Percentiles rank a stretch among this genome's conserved stretches.
Conservation (phyloP, 2,797 vertebrate genomes). For the Protosalanx chinensis region DNA sequence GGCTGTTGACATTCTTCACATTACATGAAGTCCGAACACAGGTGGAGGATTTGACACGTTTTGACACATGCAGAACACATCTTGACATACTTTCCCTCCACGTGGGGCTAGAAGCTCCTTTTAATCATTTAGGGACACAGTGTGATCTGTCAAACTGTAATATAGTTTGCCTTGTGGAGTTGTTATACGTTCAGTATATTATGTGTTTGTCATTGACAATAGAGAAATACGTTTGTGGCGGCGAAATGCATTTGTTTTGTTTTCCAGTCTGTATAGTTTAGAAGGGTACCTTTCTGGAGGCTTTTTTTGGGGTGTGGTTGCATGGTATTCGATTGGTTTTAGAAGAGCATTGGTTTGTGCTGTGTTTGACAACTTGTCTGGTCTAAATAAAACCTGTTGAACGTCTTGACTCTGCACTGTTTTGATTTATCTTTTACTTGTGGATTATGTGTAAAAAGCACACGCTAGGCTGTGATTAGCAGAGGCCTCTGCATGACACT, state of each 20-base stretch:
- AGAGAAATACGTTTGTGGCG: not conserved
- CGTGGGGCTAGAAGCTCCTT: not conserved
- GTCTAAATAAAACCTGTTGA: constrained; percentile 19
- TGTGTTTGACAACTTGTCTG: not conserved
- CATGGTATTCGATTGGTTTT: not conserved
- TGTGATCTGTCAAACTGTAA: not conserved
- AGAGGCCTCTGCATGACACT: constrained; percentile 3
- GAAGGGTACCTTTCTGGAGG: not conserved
- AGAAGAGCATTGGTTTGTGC: not conserved
- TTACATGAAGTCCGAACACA: constrained; percentile 15
- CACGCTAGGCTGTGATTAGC: not conserved
- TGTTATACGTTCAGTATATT: too few species aligned
- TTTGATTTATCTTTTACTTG: constrained; percentile 12
- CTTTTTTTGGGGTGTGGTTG: not conserved
- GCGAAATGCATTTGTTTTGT: not conserved
- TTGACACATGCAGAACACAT: not conserved
- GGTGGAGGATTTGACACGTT: not conserved
- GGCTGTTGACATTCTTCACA: constrained; percentile 17
- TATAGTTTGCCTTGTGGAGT: not conserved
- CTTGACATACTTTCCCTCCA: too few species aligned
- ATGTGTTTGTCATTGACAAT: not conserved
- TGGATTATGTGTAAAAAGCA: not conserved
- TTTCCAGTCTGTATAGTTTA: not conserved
- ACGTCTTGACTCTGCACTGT: not conserved
- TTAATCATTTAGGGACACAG: not conserved